Base-by-base conservation (phyloP, 2,797 vertebrate genomes). In the Calcarius lapponicus region DNA sequence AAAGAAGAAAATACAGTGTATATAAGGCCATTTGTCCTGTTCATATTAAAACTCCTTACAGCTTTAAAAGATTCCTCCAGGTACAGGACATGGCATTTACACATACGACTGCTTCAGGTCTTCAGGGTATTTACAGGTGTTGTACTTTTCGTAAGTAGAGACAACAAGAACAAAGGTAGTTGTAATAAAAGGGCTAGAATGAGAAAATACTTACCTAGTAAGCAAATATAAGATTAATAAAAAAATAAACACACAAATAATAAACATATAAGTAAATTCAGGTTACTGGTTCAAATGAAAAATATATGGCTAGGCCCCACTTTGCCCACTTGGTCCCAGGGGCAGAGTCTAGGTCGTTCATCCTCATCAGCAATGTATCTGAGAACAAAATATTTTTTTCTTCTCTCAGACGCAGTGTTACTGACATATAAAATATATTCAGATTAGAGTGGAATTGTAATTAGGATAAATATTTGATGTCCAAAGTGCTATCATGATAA, bases 401-500 rank as follows among this genome's bases (percentile, higher is more conserved):
- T 88, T 56, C 43, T 91, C n/a, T 43, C 70, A 75, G 72, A 78
- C 24, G 40, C 9, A 69, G 40, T 42, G 48, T 57, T 84, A 17
- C 58, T 88, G 85, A 60, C 87, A 70, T 67, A 84, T 29, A 70
- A 96, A 97, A 97, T 91, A 83, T 90, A 97, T 80, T 94, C 71
- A 58, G 79, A 91, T 93, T 92, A 64, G 26, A 88, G 79, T 17
- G 93, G 88, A 90, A 88, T 81, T 85, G 91, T 95, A 96, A 96
- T 95, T 97, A 93, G 73, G 88, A 97, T 97, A 97, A 97, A 95
- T 88, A 95, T 95, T 75, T 31, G 91, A 91, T 95, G 89, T 93
- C 93, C 96, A 94, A 95, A 92, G 89, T 60, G 83, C 65, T 84
- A 95, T 90, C 96, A 82, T 5, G 3, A 54, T 94, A 82, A 69